phyloP scores from a whole-genome alignment of 1,140 invertebrate genomes.

The Aculops lycopersici region DNA sequence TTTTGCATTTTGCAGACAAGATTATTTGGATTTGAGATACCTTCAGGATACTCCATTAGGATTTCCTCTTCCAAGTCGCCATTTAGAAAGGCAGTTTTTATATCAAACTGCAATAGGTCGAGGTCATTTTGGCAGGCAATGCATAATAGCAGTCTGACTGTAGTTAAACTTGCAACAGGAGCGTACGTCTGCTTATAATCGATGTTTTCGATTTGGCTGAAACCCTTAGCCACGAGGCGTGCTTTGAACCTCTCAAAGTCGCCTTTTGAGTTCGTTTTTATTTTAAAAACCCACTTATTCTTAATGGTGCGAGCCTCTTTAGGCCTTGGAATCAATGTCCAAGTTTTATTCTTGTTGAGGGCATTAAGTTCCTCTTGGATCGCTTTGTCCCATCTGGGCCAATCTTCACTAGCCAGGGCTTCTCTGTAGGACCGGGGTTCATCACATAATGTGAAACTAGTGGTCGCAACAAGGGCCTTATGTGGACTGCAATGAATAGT shows the following conservation, averaged over 20 bases:
- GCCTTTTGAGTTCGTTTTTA: conserved; percentile 10
- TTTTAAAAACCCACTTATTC: conserved; percentile 15
- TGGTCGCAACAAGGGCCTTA: no score
- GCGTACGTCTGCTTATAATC: conserved; percentile 15
- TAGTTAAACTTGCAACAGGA: conserved; percentile 1
- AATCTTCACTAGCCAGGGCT: conserved; percentile 12
- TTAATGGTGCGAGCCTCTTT: conserved; percentile 8
- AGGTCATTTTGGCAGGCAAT: conserved; percentile 1
- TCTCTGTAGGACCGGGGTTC: conserved; percentile 12
- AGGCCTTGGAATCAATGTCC: conserved; percentile 13
- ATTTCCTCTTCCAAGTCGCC: conserved; percentile 17
- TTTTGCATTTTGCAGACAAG: conserved; percentile 13
- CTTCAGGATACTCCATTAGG: conserved; percentile 16
- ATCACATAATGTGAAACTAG: no score
- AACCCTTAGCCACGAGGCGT: conserved; percentile 16
- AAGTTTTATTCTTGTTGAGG: conserved; percentile 15
- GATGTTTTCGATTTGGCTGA: conserved; percentile 14
- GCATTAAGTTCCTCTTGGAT: conserved; percentile 15
- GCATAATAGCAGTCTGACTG: background rate
- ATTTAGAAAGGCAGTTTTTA: conserved; percentile 17
- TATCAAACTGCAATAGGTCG: conserved; percentile 10
- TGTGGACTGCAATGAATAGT: no score
- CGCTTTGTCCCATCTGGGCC: conserved; percentile 14
- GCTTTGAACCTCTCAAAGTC: conserved; percentile 14
- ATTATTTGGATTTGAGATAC: conserved; percentile 12